Evolutionary conservation across 2,113 vertebrate species (phyloP).

Genomic region (Speoplatyrhinus poulsoni): DNA sequence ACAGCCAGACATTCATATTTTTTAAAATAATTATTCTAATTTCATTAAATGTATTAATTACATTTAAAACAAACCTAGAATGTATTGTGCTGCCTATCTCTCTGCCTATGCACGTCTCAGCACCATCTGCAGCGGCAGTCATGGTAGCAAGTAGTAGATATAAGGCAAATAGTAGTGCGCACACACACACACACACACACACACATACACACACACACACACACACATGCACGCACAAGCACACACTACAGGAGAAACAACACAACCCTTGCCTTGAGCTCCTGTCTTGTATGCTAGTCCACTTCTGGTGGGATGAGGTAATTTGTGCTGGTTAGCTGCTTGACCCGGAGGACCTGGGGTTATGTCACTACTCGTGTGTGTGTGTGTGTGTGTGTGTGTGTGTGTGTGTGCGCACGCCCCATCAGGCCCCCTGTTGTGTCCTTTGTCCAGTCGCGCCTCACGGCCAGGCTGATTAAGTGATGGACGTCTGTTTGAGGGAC

Average conservation of each 20-base stretch:
- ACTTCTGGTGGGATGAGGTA: slow-evolving; percentile 68
- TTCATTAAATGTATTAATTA: too few species aligned
- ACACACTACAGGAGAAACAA: background rate
- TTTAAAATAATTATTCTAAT: too few species aligned
- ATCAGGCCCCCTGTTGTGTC: slow-evolving; percentile 50
- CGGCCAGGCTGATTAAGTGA: slow-evolving; percentile 59
- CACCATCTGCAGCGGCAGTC: background rate
- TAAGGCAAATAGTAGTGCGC: background rate
- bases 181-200: background rate
- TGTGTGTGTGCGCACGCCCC: background rate
- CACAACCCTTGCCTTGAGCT: slow-evolving; percentile 50
- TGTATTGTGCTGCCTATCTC: too few species aligned
- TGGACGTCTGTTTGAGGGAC: slow-evolving; percentile 66
- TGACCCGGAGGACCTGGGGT: slow-evolving; percentile 56
- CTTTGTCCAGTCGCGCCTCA: slow-evolving; percentile 55
- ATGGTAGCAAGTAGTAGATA: background rate
- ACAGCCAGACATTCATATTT: too few species aligned
- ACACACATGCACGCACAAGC: background rate
- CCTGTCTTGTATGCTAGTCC: slow-evolving; percentile 42
- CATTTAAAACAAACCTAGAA: too few species aligned
- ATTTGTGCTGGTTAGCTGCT: slow-evolving; percentile 65
- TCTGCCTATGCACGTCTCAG: too few species aligned
- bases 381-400: slow-evolving; percentile 1
- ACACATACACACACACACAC: slow-evolving; percentile 9
- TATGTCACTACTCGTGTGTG: slow-evolving; percentile 50